Conservation (phyloP, 2,113 vertebrate genomes). For the Crotophaga sulcirostris region DNA sequence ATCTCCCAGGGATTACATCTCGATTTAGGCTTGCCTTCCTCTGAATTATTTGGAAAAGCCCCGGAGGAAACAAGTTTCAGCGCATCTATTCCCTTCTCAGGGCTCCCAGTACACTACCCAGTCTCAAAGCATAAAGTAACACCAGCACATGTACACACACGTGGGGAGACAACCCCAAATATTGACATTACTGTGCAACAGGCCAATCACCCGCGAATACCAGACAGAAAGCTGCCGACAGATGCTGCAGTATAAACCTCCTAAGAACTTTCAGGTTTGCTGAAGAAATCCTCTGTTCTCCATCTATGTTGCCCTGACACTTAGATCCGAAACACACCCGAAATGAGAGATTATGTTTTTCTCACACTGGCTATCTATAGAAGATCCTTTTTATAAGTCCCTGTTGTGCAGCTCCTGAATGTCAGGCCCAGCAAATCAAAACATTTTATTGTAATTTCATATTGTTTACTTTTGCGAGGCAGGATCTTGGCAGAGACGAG, state of each 20-base stretch:
- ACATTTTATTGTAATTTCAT: conserved; percentile 64
- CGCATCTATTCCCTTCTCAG: conserved; percentile 36
- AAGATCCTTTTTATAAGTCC: conserved; percentile 21
- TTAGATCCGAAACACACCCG: neutral
- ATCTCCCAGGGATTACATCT: conserved; percentile 56
- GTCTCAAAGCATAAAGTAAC: conserved; percentile 30
- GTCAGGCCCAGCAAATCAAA: conserved; percentile 55
- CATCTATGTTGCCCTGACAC: neutral
- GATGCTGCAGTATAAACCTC: conserved; percentile 34
- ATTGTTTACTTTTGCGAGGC: conserved; percentile 61
- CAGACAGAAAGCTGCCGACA: conserved; percentile 49
- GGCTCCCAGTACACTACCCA: neutral
- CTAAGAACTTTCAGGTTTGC: conserved; percentile 3
- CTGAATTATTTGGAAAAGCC: conserved; percentile 1
- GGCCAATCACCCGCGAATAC: neutral
- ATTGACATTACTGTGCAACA: conserved; percentile 21
- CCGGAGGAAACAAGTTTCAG: conserved; percentile 43
- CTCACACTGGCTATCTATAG: conserved; percentile 29
- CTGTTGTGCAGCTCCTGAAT: conserved; percentile 19
- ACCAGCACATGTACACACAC: neutral
- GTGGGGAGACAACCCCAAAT: neutral
- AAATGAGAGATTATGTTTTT: conserved; percentile 4
- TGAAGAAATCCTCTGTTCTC: neutral
- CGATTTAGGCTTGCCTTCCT: neutral
- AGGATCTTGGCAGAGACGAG: conserved; percentile 55